These are phyloP conservation scores for Synanceia verrucosa DNA, from an alignment of 2,797 vertebrate genomes.

Conservation along the genomic window DNA sequence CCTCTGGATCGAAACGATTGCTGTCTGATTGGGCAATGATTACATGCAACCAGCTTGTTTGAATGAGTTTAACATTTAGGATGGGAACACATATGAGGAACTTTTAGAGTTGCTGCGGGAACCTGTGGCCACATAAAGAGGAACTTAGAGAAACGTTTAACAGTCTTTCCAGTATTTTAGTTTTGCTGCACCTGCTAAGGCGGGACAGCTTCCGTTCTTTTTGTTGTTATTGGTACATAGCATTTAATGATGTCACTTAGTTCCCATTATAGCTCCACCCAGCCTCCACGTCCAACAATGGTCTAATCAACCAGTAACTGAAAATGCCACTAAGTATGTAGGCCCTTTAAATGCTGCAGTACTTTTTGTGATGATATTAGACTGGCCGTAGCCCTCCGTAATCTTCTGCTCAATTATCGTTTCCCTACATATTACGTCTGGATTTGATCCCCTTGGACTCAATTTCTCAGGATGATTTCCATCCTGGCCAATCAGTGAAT, in stretches of 20 bases:
- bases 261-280: neutral
- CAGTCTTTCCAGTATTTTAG: neutral
- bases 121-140: constrained; percentile 29
- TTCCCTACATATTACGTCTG: no score
- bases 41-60: constrained; percentile 4
- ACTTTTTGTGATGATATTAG: neutral
- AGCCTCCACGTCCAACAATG: neutral
- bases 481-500: no score
- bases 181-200: neutral
- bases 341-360: rapidly evolving
- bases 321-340: neutral
- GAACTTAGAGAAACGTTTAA: constrained; percentile 28
- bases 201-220: neutral
- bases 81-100: constrained; percentile 30
- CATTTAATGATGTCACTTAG: neutral
- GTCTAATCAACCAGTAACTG: neutral
- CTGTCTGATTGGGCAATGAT: constrained; percentile 12
- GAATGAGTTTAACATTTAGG: neutral
- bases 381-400: no score
- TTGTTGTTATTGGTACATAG: neutral
- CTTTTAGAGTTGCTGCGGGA: constrained; percentile 5
- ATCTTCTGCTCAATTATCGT: no score
- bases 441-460: no score
- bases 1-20: neutral
- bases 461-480: no score